phyloP scores from a whole-genome alignment of 2,797 vertebrate genomes.

The Tapera naevia region DNA sequence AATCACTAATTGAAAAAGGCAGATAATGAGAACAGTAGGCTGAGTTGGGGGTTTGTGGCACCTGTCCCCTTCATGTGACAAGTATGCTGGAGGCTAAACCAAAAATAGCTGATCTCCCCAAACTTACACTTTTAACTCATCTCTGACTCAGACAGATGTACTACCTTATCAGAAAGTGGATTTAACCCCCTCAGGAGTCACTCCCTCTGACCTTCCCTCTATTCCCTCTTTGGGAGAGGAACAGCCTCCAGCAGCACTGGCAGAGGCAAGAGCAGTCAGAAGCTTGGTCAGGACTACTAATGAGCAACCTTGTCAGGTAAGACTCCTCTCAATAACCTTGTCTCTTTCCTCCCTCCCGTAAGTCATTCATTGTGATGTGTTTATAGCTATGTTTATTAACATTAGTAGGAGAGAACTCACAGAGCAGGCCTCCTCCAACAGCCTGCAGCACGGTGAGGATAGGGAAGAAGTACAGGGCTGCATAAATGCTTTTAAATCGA shows the following conservation, averaged over 20 bases:
- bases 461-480: conserved; percentile 97
- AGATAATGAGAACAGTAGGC: not conserved
- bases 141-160: not conserved
- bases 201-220: not conserved
- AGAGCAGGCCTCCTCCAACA: conserved; percentile 93
- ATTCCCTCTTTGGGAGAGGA: not conserved
- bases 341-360: not conserved
- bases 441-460: conserved; percentile 95
- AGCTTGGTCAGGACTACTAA: not conserved
- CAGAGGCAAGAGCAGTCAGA: not conserved
- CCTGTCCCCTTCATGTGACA: not conserved
- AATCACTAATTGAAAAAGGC: not conserved
- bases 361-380: not conserved
- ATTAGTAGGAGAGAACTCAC: conserved; percentile 78
- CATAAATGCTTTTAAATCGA: conserved; percentile 95
- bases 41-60: not conserved
- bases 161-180: not conserved
- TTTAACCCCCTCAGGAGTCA: not conserved
- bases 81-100: not conserved
- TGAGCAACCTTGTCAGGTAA: not conserved
- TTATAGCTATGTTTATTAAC: not conserved
- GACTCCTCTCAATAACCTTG: not conserved
- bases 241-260: not conserved
- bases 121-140: not conserved
- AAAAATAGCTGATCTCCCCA: not conserved